Evolutionary conservation across 1,140 invertebrate species (phyloP).

Genomic region (Zeugodacus cucurbitae): DNA sequence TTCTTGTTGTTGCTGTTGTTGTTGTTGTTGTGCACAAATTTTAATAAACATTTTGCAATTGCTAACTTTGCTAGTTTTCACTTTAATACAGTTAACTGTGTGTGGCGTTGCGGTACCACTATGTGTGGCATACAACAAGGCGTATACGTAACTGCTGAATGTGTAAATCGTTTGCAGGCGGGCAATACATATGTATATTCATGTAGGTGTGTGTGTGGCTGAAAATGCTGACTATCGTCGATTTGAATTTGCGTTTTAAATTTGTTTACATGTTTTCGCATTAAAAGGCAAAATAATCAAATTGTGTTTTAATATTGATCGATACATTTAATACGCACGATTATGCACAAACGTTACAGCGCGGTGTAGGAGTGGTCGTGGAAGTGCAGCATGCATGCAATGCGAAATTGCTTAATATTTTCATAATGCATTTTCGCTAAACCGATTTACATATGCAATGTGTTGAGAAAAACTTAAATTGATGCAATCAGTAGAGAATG

Average conservation of each 20-base stretch:
- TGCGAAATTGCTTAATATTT: background rate
- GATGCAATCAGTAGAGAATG: background rate
- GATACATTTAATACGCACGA: background rate
- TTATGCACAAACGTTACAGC: background rate
- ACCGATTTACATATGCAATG: background rate
- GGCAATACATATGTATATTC: too few relatives aligned
- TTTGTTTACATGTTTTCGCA: conserved; percentile 14
- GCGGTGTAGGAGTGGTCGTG: background rate
- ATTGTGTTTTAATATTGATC: background rate
- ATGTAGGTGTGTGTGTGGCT: background rate
- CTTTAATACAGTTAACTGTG: background rate
- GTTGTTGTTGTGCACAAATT: background rate
- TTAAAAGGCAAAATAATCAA: background rate
- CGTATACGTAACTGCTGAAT: conserved; percentile 11
- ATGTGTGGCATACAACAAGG: background rate
- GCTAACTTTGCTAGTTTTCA: background rate
- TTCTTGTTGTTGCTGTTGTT: background rate
- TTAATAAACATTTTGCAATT: background rate
- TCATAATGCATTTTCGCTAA: background rate
- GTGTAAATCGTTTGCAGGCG: background rate
- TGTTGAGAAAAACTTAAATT: background rate
- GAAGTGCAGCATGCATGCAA: background rate
- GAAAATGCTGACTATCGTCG: background rate
- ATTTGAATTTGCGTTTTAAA: background rate
- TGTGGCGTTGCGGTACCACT: background rate